Evolutionary conservation across 2,888 invertebrate genomes (phyloP).

Genomic region (Tryphoninae sp.): DNA sequence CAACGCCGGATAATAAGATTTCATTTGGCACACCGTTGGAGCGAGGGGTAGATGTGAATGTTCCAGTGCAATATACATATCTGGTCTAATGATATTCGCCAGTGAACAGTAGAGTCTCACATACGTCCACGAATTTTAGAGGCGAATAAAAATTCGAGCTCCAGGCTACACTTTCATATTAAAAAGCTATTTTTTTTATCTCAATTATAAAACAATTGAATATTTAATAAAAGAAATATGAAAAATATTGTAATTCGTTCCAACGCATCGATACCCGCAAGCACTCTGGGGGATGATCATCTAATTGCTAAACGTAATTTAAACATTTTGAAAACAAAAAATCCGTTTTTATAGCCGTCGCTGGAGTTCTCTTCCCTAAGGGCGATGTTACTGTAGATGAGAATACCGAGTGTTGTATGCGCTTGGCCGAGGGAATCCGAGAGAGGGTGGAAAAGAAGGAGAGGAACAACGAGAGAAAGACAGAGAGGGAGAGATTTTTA

Average conservation of each 20-base stretch:
- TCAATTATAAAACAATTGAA: no score
- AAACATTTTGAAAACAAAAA: no score
- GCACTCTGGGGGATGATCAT: no score
- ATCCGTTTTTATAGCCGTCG: not conserved
- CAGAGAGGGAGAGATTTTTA: constrained; percentile 38
- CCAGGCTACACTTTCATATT: not conserved
- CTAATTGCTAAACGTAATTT: no score
- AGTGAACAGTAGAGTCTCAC: constrained; percentile 20
- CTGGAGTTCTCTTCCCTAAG: not conserved
- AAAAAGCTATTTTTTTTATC: no score
- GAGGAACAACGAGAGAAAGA: not conserved
- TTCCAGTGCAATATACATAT: constrained; percentile 32
- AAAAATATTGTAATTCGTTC: no score
- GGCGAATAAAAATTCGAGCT: not conserved
- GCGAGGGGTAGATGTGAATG: constrained; percentile 28
- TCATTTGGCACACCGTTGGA: constrained; percentile 41
- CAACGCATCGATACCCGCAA: no score
- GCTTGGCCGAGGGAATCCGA: constrained; percentile 31
- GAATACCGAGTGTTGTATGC: constrained; percentile 27
- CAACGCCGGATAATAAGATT: constrained; percentile 62
- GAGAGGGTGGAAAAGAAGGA: constrained; percentile 48
- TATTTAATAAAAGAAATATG: no score
- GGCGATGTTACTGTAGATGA: constrained; percentile 14
- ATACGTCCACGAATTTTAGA: constrained; percentile 1
- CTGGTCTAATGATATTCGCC: constrained; percentile 23